phyloP scores from a whole-genome alignment of 2,113 vertebrate species.

The Colistium nudipinnis region DNA sequence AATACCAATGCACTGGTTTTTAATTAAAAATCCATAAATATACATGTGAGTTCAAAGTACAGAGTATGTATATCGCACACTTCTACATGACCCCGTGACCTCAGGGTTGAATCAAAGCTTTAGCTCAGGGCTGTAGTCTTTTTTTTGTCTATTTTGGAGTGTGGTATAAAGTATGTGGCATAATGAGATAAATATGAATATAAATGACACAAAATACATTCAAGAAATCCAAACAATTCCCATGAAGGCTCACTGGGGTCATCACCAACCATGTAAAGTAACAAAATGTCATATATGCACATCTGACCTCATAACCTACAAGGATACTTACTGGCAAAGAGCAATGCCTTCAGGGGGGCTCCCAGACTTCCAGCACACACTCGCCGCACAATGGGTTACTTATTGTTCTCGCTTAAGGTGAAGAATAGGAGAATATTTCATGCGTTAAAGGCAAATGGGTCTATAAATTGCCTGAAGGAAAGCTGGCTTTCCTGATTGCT shows the following conservation, averaged over 20 bases:
- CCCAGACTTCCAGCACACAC: conserved; percentile 49
- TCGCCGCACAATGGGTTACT: conserved; percentile 50
- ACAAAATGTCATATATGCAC: conserved; percentile 52
- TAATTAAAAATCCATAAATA: conserved; percentile 43
- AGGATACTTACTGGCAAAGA: conserved; percentile 52
- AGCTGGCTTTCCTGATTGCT: conserved; percentile 72
- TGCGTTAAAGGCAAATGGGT: conserved; percentile 76
- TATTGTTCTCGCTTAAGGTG: conserved; percentile 62
- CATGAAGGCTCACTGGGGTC: conserved; percentile 43
- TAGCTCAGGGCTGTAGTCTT: neutral
- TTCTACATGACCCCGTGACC: conserved; percentile 15
- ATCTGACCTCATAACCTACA: conserved; percentile 66
- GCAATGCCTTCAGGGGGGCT: conserved; percentile 52
- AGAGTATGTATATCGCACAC: conserved; percentile 4
- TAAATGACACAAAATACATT: conserved; percentile 51
- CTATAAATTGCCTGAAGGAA: conserved; percentile 81
- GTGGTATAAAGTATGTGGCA: conserved; percentile 9
- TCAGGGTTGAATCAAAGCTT: conserved; percentile 6
- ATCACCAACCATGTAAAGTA: conserved; percentile 53
- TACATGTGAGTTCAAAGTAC: conserved; percentile 1
- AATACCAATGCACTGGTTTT: conserved; percentile 3
- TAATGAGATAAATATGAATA: conserved; percentile 53
- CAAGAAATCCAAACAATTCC: conserved; percentile 44
- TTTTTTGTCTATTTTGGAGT: neutral
- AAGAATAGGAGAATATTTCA: conserved; percentile 65